Conservation (phyloP, 2,113 vertebrate species). For the Suricata suricatta region DNA sequence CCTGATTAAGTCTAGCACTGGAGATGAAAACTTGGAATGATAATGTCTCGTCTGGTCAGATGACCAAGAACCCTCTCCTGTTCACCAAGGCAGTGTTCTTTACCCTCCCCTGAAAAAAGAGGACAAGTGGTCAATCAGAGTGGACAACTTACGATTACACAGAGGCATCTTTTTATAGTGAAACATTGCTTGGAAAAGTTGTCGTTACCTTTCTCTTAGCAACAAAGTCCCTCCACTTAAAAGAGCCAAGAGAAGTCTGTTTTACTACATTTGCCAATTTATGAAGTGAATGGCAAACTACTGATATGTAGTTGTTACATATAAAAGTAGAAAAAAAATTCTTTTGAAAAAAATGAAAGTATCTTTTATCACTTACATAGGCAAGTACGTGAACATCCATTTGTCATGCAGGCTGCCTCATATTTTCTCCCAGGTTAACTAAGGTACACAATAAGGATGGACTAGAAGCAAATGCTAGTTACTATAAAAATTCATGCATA, state of each 20-base stretch:
- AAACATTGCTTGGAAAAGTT: not conserved
- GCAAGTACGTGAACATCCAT: not conserved
- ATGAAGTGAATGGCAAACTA: not conserved
- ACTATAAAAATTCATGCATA: not conserved
- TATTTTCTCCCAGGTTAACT: slow-evolving; percentile 21
- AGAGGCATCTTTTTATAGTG: slow-evolving; percentile 16
- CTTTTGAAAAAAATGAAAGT: not conserved
- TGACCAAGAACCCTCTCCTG: not conserved
- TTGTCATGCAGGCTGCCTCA: not conserved
- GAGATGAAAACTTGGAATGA: not conserved
- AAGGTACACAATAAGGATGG: not conserved
- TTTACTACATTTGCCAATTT: not conserved
- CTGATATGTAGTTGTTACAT: slow-evolving; percentile 28
- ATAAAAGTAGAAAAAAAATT: not conserved
- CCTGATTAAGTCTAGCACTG: not conserved
- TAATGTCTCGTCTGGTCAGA: not conserved
- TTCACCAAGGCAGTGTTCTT: not conserved
- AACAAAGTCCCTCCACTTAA: not conserved
- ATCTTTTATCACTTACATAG: not conserved
- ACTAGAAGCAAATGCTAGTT: slow-evolving; percentile 24
- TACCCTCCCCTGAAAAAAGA: not conserved
- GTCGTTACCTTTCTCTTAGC: not conserved
- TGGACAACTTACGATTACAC: not conserved
- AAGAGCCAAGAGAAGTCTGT: slow-evolving; percentile 27
- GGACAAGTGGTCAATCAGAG: not conserved